Conservation (phyloP, 2,113 vertebrate species). For the Misgurnus mizolepis region DNA sequence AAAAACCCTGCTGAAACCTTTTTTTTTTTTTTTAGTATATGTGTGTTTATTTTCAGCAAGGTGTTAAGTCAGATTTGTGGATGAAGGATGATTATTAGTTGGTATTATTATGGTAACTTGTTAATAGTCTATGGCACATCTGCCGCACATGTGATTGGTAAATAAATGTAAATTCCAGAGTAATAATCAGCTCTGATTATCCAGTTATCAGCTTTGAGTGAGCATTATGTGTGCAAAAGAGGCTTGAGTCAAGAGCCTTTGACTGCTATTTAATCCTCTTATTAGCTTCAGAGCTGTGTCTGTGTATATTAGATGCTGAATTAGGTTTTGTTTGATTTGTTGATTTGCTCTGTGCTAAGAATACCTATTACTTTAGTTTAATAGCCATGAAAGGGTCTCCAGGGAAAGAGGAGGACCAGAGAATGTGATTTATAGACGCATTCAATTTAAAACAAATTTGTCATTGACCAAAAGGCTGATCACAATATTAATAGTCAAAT, state of each 20-base stretch:
- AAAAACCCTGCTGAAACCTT: too few species aligned
- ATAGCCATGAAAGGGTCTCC: neutral
- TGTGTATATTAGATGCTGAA: neutral
- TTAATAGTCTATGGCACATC: too few species aligned
- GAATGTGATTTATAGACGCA: neutral
- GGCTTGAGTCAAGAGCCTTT: neutral
- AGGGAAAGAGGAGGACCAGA: neutral
- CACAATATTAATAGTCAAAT: neutral
- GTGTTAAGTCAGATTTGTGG: too few species aligned
- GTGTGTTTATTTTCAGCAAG: too few species aligned
- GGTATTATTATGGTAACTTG: too few species aligned
- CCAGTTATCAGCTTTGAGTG: neutral
- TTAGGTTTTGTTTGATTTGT: conserved; percentile 4
- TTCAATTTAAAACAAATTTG: neutral
- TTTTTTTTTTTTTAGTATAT: too few species aligned
- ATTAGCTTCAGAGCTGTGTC: neutral
- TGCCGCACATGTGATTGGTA: neutral
- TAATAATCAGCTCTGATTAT: conserved; percentile 11
- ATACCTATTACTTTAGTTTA: neutral
- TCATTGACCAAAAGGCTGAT: neutral
- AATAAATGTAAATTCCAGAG: neutral
- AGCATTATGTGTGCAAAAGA: neutral
- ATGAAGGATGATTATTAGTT: too few species aligned
- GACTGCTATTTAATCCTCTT: neutral
- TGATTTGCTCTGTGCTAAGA: neutral